Conservation (phyloP, 2,113 vertebrate genomes). For the Hydrochoerus hydrochaeris region DNA sequence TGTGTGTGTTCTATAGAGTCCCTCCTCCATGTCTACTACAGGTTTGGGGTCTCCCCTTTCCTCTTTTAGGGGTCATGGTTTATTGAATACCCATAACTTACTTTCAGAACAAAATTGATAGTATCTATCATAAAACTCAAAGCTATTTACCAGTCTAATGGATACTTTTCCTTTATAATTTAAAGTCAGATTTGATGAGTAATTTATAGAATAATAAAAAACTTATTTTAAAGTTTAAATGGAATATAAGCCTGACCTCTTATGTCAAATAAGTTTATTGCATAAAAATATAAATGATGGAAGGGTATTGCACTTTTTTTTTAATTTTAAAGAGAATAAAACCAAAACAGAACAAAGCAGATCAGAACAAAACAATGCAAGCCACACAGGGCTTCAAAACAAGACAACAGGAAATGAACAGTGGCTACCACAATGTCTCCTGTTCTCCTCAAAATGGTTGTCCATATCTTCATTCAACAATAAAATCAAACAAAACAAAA, state of each 20-base stretch:
- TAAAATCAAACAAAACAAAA: too few relatives aligned
- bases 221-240: not conserved
- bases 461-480: too few relatives aligned
- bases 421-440: too few relatives aligned
- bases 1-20: not conserved
- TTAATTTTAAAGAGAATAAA: not conserved
- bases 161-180: not conserved
- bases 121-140: not conserved
- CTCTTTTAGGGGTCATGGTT: not conserved
- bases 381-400: too few relatives aligned
- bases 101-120: not conserved
- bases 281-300: not conserved
- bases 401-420: too few relatives aligned
- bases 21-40: not conserved
- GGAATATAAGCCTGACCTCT: not conserved
- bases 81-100: not conserved
- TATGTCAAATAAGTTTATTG: conserved; percentile 30
- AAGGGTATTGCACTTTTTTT: not conserved
- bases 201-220: conserved; percentile 6
- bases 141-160: not conserved
- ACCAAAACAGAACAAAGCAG: too few relatives aligned
- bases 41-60: not conserved
- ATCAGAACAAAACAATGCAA: too few relatives aligned
- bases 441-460: too few relatives aligned
- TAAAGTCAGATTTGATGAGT: not conserved